A percentile compares a stretch with the other conserved stretches of the same genome.
phyloP scores from a whole-genome alignment of 2,113 vertebrate species.

The Clupea harengus region DNA sequence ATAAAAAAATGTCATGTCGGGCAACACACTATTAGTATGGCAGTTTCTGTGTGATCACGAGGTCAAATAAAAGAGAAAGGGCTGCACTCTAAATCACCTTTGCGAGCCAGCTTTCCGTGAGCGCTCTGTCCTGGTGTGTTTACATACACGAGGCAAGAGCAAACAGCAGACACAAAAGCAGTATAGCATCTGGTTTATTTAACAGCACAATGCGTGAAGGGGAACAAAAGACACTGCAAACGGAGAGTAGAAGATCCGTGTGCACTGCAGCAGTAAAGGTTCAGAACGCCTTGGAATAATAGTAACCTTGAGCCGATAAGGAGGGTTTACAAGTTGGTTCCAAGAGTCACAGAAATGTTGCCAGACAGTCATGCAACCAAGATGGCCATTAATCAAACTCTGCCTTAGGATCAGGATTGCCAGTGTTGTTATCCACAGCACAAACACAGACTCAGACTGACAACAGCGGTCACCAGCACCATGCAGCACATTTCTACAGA shows the following conservation, averaged over 20 bases:
- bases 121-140: not conserved
- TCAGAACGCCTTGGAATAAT: not conserved
- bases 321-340: slow-evolving; percentile 14
- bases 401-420: not conserved
- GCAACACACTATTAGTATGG: not conserved
- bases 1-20: not conserved
- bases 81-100: not conserved
- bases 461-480: not conserved
- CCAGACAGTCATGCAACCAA: not conserved
- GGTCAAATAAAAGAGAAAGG: not conserved
- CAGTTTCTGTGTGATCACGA: not conserved
- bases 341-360: not conserved
- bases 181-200: not conserved
- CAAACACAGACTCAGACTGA: too few relatives aligned
- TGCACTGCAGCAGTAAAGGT: not conserved
- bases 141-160: not conserved
- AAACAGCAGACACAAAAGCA: slow-evolving; percentile 4
- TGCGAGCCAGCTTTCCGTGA: not conserved
- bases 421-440: not conserved
- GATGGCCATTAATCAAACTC: too few relatives aligned
- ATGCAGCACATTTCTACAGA: not conserved
- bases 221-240: not conserved
- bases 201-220: not conserved
- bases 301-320: not conserved
- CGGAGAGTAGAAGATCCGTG: not conserved